Evolutionary conservation across 92 coral and sea anemone species (phyloP), one percentile per base, ranked within the genome.

Genomic region (Micromussa lordhowensis): DNA sequence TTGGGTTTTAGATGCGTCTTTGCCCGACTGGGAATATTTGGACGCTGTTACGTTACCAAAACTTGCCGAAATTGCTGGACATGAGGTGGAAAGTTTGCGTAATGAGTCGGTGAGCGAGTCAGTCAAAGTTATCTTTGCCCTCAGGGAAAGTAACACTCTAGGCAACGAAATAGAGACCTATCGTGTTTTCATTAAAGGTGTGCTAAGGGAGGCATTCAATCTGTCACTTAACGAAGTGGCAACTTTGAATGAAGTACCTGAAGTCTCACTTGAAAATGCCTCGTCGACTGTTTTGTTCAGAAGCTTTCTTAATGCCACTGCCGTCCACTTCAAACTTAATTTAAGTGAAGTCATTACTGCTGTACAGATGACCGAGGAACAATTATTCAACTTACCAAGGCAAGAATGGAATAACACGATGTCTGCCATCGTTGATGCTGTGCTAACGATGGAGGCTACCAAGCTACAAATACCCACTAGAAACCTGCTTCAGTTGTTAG

Each of bases 1-100:
- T 34, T 49, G 78, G 22, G 80, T 92, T 0, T 86, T 83, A 51
- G 75, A 74, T 84, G 72, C 91, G 2, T 70, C 84, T 4, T 84
- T 94, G 30, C 32, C 91, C 32, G 93, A 93, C 5, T 95, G 98
- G 98, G 95, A 93, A 69, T 72, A 85, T 58, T 1, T 93, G 2
- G 98, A 93, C 21, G 77, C 88, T 44, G 85, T 82, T 34, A 90
- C 89, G 12, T 61, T 95, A 26, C 1, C 80, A 21, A 36, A 91
- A n/a, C 85, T 94, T 9, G 87, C 92, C 3, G 61, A 86, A 31
- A 87, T 82, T 26, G 80, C 90, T 36, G 75, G 89, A 31, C 63
- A 15, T 35, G 22, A 51, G 21, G 72, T 81, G 26, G 69, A 28
- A 32, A 34, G 31, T 5, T 49, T 95, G 78, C 69, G 75, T 26